These are phyloP conservation scores for Sturnira hondurensis DNA, from an alignment of 2,113 vertebrate genomes.

Conservation along the genomic window DNA sequence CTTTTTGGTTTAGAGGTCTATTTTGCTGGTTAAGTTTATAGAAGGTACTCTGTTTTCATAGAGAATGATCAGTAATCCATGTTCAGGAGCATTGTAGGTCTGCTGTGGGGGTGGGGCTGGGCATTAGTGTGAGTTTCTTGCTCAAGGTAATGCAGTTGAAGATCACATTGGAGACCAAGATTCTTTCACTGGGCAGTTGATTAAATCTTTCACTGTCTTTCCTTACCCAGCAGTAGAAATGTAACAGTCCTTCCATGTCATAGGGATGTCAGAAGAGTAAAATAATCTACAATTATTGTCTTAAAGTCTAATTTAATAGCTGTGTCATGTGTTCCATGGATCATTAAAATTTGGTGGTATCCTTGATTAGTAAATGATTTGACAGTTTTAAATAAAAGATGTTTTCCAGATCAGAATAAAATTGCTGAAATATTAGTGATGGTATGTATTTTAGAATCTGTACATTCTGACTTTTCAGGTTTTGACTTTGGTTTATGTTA, in stretches of 20 bases:
- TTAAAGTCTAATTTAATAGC: conserved; percentile 7
- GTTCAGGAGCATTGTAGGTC: not conserved
- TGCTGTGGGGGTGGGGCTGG: not conserved
- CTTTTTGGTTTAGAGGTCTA: not conserved
- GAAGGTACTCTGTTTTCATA: not conserved
- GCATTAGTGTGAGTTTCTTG: not conserved
- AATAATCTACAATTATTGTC: not conserved
- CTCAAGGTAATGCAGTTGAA: not conserved
- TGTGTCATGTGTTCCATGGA: not conserved
- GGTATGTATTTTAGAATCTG: not conserved
- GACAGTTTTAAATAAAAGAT: not conserved
- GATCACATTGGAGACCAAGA: not conserved
- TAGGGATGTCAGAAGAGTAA: not conserved
- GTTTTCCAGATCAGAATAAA: conserved; percentile 39
- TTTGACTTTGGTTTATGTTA: not conserved
- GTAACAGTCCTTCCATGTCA: not conserved
- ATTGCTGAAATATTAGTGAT: not conserved
- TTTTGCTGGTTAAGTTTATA: not conserved
- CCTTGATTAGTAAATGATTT: not conserved
- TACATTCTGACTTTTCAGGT: not conserved
- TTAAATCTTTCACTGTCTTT: not conserved
- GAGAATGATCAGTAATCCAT: not conserved
- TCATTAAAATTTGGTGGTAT: not conserved
- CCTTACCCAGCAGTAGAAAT: not conserved
- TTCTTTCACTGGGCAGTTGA: not conserved